Evolutionary conservation across 2,113 vertebrate species (phyloP).

Genomic region (Trichomycterus rosablanca): DNA sequence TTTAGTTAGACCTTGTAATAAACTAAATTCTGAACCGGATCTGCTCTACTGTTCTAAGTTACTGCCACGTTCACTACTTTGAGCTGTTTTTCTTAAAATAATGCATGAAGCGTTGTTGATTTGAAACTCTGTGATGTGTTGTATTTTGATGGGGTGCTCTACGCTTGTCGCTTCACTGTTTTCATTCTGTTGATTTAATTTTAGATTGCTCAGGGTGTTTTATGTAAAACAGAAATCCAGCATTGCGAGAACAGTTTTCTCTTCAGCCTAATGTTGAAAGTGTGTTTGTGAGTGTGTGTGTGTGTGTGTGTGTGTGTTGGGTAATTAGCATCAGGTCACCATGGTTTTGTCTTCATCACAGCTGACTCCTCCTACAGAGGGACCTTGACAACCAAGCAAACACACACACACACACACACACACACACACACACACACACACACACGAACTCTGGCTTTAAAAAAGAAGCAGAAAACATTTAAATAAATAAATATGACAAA

Average conservation of each 20-base stretch:
- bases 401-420: conserved; percentile 8
- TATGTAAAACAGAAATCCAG: conserved; percentile 14
- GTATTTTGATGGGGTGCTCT: no score
- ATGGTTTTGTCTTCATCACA: conserved; percentile 35
- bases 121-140: not conserved
- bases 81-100: no score
- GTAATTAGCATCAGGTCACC: conserved; percentile 25
- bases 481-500: not conserved
- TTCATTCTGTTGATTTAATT: conserved; percentile 9
- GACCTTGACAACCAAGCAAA: not conserved
- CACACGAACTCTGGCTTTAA: not conserved
- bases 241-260: not conserved
- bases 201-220: conserved; percentile 19
- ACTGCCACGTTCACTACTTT: no score
- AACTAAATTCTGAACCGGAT: no score
- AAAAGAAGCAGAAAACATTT: not conserved
- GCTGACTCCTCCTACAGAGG: conserved; percentile 16
- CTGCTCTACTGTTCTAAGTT: no score
- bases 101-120: no score
- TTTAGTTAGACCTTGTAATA: no score
- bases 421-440: conserved; percentile 7
- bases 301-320: not conserved
- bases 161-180: no score
- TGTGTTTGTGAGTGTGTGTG: conserved; percentile 13
- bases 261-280: not conserved